Evolutionary conservation across 2,888 invertebrate species (phyloP).

Genomic region (Eupithecia tripunctaria): DNA sequence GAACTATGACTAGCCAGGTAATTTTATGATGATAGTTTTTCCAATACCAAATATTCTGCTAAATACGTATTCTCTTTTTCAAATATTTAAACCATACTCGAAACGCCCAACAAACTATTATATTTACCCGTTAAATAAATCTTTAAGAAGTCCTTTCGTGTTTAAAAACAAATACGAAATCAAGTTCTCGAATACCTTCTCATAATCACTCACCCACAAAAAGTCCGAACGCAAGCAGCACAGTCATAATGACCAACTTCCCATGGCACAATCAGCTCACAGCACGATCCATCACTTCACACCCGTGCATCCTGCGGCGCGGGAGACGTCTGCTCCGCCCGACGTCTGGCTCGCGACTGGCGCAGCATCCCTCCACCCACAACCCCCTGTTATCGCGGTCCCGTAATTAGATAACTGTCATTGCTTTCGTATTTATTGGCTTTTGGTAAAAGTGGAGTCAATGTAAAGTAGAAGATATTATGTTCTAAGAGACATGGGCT

Average conservation of each 20-base stretch:
- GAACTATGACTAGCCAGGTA: no score
- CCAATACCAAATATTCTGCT: no score
- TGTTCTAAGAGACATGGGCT: no score
- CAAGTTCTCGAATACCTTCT: not conserved
- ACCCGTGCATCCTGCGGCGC: conserved; percentile 8
- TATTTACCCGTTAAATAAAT: not conserved
- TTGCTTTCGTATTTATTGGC: conserved; percentile 73
- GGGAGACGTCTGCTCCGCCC: not conserved
- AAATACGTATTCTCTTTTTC: no score
- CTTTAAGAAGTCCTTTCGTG: no score
- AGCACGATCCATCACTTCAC: conserved; percentile 11
- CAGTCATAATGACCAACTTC: conserved; percentile 10
- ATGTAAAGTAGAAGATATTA: not conserved
- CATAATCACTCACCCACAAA: conserved; percentile 15
- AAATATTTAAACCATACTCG: no score
- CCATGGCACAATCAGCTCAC: conserved; percentile 4
- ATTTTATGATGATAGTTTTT: not conserved
- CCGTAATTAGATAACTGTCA: conserved; percentile 84
- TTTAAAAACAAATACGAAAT: not conserved
- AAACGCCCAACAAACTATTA: no score
- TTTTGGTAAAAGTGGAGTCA: conserved; percentile 45
- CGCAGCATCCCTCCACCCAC: conserved; percentile 60
- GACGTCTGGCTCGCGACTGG: conserved; percentile 60
- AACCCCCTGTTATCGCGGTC: conserved; percentile 72
- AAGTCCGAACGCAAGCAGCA: conserved; percentile 1